Conservation (phyloP, 1,140 invertebrate species). For the Anoplolepis gracilipes region DNA sequence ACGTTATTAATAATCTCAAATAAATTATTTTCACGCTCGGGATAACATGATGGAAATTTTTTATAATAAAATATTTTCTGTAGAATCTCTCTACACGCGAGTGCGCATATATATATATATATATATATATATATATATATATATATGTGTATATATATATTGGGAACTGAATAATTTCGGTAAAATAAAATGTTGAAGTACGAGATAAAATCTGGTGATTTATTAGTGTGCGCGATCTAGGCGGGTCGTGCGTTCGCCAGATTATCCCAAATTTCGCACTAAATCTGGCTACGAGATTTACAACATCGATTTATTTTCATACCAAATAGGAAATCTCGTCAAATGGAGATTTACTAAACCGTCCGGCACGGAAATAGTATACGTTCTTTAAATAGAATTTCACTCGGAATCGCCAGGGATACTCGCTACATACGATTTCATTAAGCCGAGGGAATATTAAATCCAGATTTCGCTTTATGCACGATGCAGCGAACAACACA, state of each 20-base stretch:
- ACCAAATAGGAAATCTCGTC: conserved; percentile 52
- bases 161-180: conserved; percentile 29
- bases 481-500: conserved; percentile 33
- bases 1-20: neutral
- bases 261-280: conserved; percentile 59
- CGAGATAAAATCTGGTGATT: conserved; percentile 48
- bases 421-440: conserved; percentile 60
- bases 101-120: no score
- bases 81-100: neutral
- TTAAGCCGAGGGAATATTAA: conserved; percentile 56
- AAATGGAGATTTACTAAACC: conserved; percentile 61
- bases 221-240: conserved; percentile 34
- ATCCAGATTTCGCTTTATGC: conserved; percentile 47
- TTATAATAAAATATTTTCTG: conserved; percentile 5
- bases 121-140: no score
- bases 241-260: conserved; percentile 10
- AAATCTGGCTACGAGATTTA: conserved; percentile 55
- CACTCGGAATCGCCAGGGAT: conserved; percentile 36
- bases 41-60: conserved; percentile 35
- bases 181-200: conserved; percentile 26
- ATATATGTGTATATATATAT: no score
- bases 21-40: conserved; percentile 11
- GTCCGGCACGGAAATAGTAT: conserved; percentile 43
- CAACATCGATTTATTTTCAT: conserved; percentile 62
- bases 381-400: conserved; percentile 57